phyloP scores from a whole-genome alignment of 2,113 vertebrate species.

The Bettongia penicillata region DNA sequence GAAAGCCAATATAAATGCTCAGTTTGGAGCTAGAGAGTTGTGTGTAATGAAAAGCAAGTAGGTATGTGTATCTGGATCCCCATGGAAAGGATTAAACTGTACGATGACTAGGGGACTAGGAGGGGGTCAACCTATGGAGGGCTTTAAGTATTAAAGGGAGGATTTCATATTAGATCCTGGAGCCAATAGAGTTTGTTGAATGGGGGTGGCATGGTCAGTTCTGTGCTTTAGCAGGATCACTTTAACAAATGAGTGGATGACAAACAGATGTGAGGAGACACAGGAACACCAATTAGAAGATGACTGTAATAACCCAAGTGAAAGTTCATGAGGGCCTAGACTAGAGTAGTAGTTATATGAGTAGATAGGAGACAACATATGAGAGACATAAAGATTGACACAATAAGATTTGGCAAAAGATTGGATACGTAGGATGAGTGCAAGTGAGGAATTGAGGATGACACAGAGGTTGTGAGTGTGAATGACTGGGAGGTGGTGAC shows the following conservation, averaged over 20 bases:
- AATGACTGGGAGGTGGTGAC: neutral
- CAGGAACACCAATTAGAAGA: neutral
- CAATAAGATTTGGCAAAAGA: neutral
- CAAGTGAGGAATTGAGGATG: neutral
- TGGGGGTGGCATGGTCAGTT: neutral
- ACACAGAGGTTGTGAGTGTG: no score
- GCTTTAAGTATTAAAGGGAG: neutral
- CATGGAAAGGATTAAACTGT: neutral
- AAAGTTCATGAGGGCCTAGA: neutral
- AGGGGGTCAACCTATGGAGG: neutral
- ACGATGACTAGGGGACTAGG: neutral
- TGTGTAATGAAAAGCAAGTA: neutral
- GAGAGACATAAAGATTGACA: neutral
- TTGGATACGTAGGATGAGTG: neutral
- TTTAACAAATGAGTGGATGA: neutral
- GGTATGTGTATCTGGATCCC: neutral
- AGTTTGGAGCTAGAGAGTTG: neutral
- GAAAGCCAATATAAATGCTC: neutral
- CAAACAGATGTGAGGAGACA: neutral
- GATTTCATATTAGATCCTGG: neutral
- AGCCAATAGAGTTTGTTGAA: neutral
- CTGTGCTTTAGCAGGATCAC: neutral
- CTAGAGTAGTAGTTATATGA: neutral
- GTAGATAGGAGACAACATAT: neutral
- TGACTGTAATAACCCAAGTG: neutral